A percentile compares a stretch with the other conserved stretches of the same genome.
These are phyloP conservation scores for Agrilus cyanescens DNA, from an alignment of 2,888 invertebrate species.

Conservation along the genomic window DNA sequence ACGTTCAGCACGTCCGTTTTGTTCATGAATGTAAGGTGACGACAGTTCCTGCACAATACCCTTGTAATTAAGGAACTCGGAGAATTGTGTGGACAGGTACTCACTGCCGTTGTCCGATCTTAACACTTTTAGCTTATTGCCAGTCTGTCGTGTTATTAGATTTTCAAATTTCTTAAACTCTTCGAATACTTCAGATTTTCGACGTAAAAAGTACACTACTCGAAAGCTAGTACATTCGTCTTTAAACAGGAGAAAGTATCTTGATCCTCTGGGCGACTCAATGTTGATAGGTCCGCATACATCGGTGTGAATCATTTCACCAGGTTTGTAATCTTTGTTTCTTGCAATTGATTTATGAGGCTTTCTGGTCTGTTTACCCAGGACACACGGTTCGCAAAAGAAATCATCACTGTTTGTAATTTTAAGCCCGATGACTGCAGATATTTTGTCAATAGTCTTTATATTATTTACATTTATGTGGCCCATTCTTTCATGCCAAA, in stretches of 20 bases:
- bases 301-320: conserved; percentile 12
- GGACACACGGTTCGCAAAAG: conserved; percentile 16
- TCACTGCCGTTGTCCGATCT: conserved; percentile 18
- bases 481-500: conserved; percentile 20
- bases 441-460: conserved; percentile 13
- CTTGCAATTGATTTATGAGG: no score
- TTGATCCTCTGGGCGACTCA: conserved; percentile 10
- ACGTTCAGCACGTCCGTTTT: conserved; percentile 24
- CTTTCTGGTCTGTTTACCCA: conserved; percentile 14
- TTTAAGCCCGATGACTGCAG: conserved; percentile 11
- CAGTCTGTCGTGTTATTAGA: conserved; percentile 9
- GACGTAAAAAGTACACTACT: conserved; percentile 12
- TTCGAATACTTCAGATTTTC: conserved; percentile 11
- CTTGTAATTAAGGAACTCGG: no score
- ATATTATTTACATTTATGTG: conserved; percentile 19
- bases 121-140: conserved; percentile 11
- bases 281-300: no score
- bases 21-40: conserved; percentile 20
- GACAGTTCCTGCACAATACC: conserved; percentile 18
- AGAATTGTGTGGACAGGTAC: conserved; percentile 11
- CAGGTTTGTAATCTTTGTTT: no score
- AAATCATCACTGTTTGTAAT: conserved; percentile 11
- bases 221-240: conserved; percentile 14
- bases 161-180: no score
- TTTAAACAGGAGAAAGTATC: conserved; percentile 15